Evolutionary conservation across 1,140 invertebrate species (phyloP), one percentile per base, ranked within the genome.

Genomic region (Zaprionus gabonicus): DNA sequence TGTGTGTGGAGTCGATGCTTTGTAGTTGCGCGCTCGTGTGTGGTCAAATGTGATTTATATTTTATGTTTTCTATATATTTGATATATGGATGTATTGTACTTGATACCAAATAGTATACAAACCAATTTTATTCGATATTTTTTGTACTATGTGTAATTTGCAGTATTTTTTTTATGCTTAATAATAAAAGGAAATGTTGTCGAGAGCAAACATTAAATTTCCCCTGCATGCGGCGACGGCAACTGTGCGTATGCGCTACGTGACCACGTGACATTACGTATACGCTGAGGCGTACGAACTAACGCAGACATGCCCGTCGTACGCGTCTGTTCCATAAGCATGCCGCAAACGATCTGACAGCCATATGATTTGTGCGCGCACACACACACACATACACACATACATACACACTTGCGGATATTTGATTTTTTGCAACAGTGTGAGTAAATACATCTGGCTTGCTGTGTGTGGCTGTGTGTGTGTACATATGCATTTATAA

Each of bases 21-120:
- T 67, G 34, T 68, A 57, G 28, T 27, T 74, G 34, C 28, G 38
- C 60, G 36, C 27, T 23, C 69, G 55, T 58, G 41, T 76, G 55
- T 59, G 69, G 69, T 76, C 31, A 58, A 62, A 62, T 77, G 74
- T 77, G 70, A 77, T 76, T 62, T 67, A 56, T 62, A 65, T 55
- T 51, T 59, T 67, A 34, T 28, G 28, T 20, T 44, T 51, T 62
- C 27, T 67, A 49, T 34, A 56, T 62, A 58, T 58, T 36, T 44
- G 31, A 57, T 56, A 41, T 69, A 60, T 36, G 28, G 60, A 56
- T 53, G 28, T 62, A 23, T 46, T 6, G 3, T 69, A 31, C 7
- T 17, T 25, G 9, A n/a, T 55, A 38, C 27, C 15, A 34, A 53
- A 65, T 65, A 36, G 5, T 25, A 49, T 51, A 58, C 31, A 57